These are phyloP conservation scores for Abscondita cerata DNA, from an alignment of 2,888 invertebrate genomes.

Conservation along the genomic window DNA sequence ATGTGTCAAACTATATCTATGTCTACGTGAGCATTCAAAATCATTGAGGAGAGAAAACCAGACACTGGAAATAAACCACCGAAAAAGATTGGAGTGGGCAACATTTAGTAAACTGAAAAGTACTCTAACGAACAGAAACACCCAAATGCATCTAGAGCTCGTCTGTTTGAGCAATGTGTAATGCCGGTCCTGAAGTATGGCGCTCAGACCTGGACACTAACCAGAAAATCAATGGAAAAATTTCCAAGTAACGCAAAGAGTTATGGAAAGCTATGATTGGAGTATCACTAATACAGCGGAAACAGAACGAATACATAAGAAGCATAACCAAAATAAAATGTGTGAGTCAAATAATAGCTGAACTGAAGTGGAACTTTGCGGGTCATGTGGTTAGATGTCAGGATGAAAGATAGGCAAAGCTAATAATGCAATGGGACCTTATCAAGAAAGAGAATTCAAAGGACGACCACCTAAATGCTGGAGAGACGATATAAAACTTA, in stretches of 20 bases:
- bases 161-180: background rate
- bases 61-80: too few species aligned
- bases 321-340: constrained; percentile 6
- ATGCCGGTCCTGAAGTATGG: background rate
- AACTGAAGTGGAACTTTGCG: background rate
- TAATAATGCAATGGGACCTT: constrained; percentile 11
- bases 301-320: constrained; percentile 1
- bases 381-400: constrained; percentile 3
- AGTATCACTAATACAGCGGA: background rate
- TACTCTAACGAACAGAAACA: constrained; percentile 6
- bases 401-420: constrained; percentile 1
- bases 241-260: constrained; percentile 4
- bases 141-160: background rate
- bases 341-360: background rate
- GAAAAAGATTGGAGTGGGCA: too few species aligned
- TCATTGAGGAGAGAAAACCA: too few species aligned
- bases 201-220: constrained; percentile 5
- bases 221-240: constrained; percentile 2
- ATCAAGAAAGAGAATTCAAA: constrained; percentile 2
- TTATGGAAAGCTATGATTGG: constrained; percentile 4
- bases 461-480: too few species aligned
- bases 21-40: too few species aligned
- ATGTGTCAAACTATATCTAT: background rate
- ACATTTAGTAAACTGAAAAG: too few species aligned
- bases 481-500: too few species aligned